Conservation (phyloP, 2,888 invertebrate genomes). For the Xestoiulus laeticollis region DNA sequence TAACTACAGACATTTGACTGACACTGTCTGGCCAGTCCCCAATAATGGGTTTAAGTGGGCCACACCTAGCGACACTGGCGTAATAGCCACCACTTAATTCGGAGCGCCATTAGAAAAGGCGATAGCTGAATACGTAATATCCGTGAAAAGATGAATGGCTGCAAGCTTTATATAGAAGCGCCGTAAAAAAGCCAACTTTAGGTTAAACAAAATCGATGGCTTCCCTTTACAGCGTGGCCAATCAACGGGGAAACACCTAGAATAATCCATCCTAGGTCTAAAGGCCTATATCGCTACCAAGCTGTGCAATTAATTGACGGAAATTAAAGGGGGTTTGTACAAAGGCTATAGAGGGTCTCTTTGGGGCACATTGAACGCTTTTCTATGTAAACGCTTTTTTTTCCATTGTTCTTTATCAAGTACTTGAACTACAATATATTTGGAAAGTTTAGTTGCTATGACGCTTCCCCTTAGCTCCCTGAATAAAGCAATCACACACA, state of each 20-base stretch:
- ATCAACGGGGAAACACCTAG: conserved; percentile 1
- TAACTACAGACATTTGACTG: neutral
- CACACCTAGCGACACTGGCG: neutral
- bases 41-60: neutral
- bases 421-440: neutral
- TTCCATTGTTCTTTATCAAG: neutral
- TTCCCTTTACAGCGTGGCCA: neutral
- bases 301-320: neutral
- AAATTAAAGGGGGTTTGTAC: neutral
- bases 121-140: neutral
- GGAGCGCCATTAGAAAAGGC: conserved; percentile 33
- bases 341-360: neutral
- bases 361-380: neutral
- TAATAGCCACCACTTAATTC: neutral
- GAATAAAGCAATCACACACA: neutral
- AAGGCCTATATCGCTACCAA: neutral
- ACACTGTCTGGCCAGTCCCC: conserved; percentile 8
- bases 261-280: neutral
- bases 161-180: neutral
- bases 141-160: conserved; percentile 28
- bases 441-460: neutral
- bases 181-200: conserved; percentile 17
- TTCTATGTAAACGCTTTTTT: neutral
- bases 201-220: neutral
- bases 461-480: neutral